These are phyloP conservation scores for Phoebastria nigripes DNA, from an alignment of 2,797 vertebrate species.

Conservation along the genomic window DNA sequence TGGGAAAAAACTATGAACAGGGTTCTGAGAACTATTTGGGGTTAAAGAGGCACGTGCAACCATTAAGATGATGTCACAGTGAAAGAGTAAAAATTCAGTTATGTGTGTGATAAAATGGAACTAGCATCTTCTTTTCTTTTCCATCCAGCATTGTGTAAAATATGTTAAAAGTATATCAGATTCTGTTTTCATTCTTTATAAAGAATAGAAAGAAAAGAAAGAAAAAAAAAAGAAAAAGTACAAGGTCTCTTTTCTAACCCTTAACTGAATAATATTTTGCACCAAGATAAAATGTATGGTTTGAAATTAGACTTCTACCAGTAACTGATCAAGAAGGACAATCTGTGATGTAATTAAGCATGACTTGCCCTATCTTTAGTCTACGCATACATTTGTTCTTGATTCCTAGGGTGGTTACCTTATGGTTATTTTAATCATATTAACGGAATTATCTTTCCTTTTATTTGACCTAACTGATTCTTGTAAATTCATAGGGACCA, in stretches of 20 bases:
- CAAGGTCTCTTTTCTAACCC: background rate
- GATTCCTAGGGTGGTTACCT: background rate
- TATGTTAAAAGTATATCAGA: background rate
- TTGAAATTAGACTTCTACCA: background rate
- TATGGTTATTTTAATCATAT: background rate
- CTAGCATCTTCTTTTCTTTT: background rate
- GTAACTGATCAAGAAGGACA: background rate
- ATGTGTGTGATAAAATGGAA: background rate
- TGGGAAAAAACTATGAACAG: background rate
- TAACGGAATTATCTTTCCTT: background rate
- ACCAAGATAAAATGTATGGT: background rate
- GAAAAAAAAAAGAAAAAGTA: background rate
- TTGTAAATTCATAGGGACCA: background rate
- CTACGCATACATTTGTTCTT: background rate
- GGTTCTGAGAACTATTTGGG: background rate
- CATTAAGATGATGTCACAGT: background rate
- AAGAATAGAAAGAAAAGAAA: no score
- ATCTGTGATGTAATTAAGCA: background rate
- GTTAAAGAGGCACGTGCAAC: accelerated
- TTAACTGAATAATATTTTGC: background rate
- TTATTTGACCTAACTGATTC: background rate
- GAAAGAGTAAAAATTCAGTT: background rate
- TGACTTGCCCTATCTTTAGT: background rate
- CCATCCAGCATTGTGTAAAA: background rate
- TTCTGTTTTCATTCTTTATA: background rate